phyloP scores from a whole-genome alignment of 1,140 invertebrate species.

The Melipona quadrifasciata region DNA sequence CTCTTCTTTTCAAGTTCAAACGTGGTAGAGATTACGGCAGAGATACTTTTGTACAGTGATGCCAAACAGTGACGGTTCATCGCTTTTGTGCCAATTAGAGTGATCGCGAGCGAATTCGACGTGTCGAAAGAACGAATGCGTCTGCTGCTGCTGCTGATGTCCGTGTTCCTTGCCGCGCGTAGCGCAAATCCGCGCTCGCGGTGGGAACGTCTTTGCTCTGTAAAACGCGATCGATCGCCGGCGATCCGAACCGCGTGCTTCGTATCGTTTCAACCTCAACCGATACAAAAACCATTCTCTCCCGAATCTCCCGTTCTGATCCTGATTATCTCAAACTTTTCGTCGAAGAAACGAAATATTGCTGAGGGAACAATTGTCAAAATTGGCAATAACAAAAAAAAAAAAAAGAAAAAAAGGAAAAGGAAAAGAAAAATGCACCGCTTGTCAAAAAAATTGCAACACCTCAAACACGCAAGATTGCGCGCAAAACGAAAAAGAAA shows the following conservation, averaged over 20 bases:
- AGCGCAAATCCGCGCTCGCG: background rate
- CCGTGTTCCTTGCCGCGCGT: background rate
- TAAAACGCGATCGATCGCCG: constrained; percentile 9
- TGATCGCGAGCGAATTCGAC: constrained; percentile 46
- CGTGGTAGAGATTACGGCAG: constrained; percentile 53
- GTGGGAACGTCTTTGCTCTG: background rate
- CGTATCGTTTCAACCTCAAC: background rate
- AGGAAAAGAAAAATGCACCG: too few relatives aligned
- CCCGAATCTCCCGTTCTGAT: too few relatives aligned
- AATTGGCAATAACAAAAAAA: too few relatives aligned
- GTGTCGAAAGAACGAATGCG: constrained; percentile 46
- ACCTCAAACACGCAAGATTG: too few relatives aligned
- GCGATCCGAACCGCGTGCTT: background rate
- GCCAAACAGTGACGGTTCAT: constrained; percentile 75
- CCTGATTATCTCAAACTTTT: too few relatives aligned
- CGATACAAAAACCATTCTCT: too few relatives aligned
- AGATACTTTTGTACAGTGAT: constrained; percentile 77
- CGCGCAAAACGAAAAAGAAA: too few relatives aligned
- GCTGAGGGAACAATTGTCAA: too few relatives aligned
- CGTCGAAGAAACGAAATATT: too few relatives aligned
- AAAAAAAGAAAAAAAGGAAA: too few relatives aligned
- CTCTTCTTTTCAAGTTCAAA: background rate
- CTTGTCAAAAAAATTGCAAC: too few relatives aligned
- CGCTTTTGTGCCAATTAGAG: constrained; percentile 73
- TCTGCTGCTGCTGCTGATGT: constrained; percentile 29